Evolutionary conservation across 2,113 vertebrate genomes (phyloP).

Genomic region (Larimichthys crocea): DNA sequence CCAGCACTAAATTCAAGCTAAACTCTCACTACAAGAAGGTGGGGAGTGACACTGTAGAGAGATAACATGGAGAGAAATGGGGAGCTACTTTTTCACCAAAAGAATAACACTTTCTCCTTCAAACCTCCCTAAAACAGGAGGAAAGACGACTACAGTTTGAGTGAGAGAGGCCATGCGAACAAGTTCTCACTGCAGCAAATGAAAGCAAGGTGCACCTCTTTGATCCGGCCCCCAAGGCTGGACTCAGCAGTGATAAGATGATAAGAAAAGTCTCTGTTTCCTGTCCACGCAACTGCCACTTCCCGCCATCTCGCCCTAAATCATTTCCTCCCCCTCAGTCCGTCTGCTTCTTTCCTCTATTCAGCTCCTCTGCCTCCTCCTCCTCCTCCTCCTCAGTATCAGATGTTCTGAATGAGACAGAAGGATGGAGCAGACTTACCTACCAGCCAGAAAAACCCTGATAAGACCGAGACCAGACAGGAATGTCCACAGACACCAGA

Average conservation of each 20-base stretch:
- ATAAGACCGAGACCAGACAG: slow-evolving; percentile 65
- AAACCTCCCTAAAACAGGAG: background rate
- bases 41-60: background rate
- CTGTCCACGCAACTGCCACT: slow-evolving; percentile 60
- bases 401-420: slow-evolving; percentile 36
- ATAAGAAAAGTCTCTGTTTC: slow-evolving; percentile 71
- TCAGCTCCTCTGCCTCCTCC: background rate
- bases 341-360: slow-evolving; percentile 51
- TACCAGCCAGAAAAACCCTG: slow-evolving; percentile 46
- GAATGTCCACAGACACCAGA: slow-evolving; percentile 50
- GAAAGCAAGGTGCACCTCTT: slow-evolving; percentile 68
- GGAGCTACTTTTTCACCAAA: background rate
- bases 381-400: slow-evolving; percentile 38
- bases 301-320: slow-evolving; percentile 66
- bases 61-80: background rate
- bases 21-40: background rate
- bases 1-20: background rate
- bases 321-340: slow-evolving; percentile 65
- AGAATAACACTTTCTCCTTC: background rate
- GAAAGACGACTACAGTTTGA: background rate
- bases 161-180: background rate
- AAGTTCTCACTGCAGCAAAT: slow-evolving; percentile 32
- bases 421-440: slow-evolving; percentile 56
- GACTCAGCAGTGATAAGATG: slow-evolving; percentile 61
- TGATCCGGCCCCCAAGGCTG: slow-evolving; percentile 55